Evolutionary conservation across 2,113 vertebrate species (phyloP), one percentile per base, ranked within the genome.

Genomic region (Raphicerus campestris): DNA sequence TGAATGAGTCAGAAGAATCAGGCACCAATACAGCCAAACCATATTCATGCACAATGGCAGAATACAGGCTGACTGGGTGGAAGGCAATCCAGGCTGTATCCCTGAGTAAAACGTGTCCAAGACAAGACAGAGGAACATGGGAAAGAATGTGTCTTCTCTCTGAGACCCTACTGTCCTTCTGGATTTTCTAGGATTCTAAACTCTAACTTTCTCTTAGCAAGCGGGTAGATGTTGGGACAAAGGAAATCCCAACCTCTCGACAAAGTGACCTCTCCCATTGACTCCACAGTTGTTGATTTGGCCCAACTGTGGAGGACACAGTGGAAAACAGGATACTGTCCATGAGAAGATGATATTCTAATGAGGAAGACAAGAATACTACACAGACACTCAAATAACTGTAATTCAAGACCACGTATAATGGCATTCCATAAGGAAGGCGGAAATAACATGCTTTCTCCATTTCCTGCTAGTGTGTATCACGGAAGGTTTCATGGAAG

Each of bases 1-100:
- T 78, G 83, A 90, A 61, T 87, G 82, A 66, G 15, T 95, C 84
- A 97, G 61, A 95, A 89, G n/a, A 98, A 92, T 82, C 60, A 96
- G 87, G 47, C 49, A 96, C 17, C n/a, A 60, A 73, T 60, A 96
- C 0, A 92, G 60, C 47, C 53, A 94, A 87, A 97, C 63, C 55
- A 88, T 91, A 90, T 89, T 90, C 35, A 47, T 10, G 51, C 66
- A 87, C 55, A 92, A 56, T 16, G 19, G 61, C 92, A 81, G 70
- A 89, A 84, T 15, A 63, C 24, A 73, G 75, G 51, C 16, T 58
- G 70, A 91, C 58, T 77, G 30, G 85, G 73, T 84, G 2, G 75
- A 90, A 91, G 42, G 73, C 47, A 89, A 92, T 49, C 19, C 78
- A 55, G 22, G 26, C 78, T 16, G 58, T 11, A 15, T 81, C 7